Base-by-base conservation (phyloP, 1,140 invertebrate genomes). In the Pissodes strobi region DNA sequence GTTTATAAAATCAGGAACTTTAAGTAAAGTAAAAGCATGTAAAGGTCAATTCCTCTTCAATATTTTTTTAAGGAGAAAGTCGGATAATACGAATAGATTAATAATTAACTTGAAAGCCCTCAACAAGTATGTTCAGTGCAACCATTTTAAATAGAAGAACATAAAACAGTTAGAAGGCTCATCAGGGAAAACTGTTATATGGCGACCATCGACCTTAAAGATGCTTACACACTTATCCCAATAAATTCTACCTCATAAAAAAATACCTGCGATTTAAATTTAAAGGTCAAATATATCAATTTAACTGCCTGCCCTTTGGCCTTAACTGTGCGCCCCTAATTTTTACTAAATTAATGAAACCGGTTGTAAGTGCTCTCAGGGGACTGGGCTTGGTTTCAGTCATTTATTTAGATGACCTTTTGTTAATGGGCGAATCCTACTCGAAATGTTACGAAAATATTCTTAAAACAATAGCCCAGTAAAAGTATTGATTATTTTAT, bases 241-340 rank as follows among this genome's bases (percentile, higher is more conserved):
- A n/a, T 52, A 52, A 30, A 70, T 68, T 66, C 15, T 67, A 10
- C 34, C 73, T 27, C 46, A 61, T 34, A 15, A 64, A 30, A 48
- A 72, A 72, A 57, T 72, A 65, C 60, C 45, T 73, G 19, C 41
- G 66, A 18, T 74, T 74, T 46, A 27, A n/a, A 6, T 74, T 66
- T 64, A n/a, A 63, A 3, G 62, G 64, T 4, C 9, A 43, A 27
- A 39, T 69, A n/a, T 73, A 69, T 56, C 53, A 73, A 58, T 73
- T 73, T 61, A 70, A 41, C 27, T 69, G 67, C 15, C 41, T 68
- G 56, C 53, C 53, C 17, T 59, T 59, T 48, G 49, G 49, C 8
- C 18, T 52, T 27, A 52, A 34, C 18, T 34, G 23, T 34, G 49
- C 49, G n/a, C 49, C 57, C 34, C 69, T 67, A 41, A 60, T 66